Evolutionary conservation across 2,113 vertebrate species (phyloP).

Genomic region (Thalassarche chlororhynchos): DNA sequence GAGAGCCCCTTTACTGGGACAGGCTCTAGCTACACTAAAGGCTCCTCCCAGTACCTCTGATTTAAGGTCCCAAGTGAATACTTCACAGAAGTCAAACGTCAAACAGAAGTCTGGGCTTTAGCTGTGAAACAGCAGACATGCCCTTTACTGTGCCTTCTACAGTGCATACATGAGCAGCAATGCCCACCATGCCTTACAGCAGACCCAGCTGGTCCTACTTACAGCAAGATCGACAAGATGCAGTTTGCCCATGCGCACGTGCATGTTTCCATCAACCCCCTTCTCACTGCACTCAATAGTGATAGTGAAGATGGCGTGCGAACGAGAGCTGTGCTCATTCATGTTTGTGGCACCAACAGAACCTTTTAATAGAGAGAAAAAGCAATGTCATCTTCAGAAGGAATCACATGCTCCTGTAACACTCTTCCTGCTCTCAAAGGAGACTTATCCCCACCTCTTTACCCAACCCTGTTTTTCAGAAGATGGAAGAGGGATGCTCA

Average conservation of each 20-base stretch:
- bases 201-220: conserved; percentile 15
- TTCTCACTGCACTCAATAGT: conserved; percentile 99
- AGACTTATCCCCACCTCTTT: background rate
- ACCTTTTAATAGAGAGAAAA: conserved; percentile 67
- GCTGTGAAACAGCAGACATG: background rate
- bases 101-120: background rate
- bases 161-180: accelerated
- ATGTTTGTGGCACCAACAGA: conserved; percentile 98
- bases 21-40: background rate
- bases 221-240: conserved; percentile 97
- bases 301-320: conserved; percentile 97
- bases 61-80: background rate
- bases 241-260: conserved; percentile 97
- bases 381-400: background rate
- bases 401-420: background rate
- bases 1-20: background rate
- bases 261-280: conserved; percentile 93
- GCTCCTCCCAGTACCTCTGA: background rate
- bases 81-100: background rate
- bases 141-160: background rate
- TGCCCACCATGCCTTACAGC: accelerated
- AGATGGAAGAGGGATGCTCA: background rate
- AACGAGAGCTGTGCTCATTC: conserved; percentile 99
- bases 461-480: background rate
- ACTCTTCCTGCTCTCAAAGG: background rate